Evolutionary conservation across 2,113 vertebrate species (phyloP).

Genomic region (Peromyscus leucopus): DNA sequence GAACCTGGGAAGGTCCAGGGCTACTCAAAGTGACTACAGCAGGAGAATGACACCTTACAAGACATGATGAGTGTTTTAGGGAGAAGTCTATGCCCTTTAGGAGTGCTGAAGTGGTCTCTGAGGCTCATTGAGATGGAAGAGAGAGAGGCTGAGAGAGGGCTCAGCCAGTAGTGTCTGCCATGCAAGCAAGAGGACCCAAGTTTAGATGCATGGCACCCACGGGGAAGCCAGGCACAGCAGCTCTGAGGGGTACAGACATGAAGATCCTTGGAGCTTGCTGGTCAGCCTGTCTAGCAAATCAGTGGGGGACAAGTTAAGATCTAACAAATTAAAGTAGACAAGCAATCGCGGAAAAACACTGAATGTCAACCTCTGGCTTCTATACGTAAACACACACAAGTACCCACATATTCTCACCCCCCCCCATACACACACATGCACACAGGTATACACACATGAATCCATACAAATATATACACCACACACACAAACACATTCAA

Average conservation of each 20-base stretch:
- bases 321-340: not conserved
- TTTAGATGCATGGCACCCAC: not conserved
- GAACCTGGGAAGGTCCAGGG: not conserved
- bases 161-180: not conserved
- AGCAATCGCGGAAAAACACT: not conserved
- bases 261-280: not conserved
- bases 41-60: not conserved
- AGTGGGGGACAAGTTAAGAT: not conserved
- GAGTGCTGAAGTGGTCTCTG: not conserved
- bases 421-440: not conserved
- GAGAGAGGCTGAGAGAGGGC: not conserved
- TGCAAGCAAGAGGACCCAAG: not conserved
- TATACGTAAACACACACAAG: not conserved
- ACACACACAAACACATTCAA: not conserved
- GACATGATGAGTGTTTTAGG: not conserved
- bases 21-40: not conserved
- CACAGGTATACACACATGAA: not conserved
- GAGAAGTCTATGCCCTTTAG: not conserved
- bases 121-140: not conserved
- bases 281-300: not conserved
- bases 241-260: not conserved
- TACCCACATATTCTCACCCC: too few species aligned
- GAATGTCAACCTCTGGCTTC: not conserved
- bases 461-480: not conserved
- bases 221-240: not conserved